A percentile compares a stretch with the other conserved stretches of the same genome.
phyloP scores from a whole-genome alignment of 2,113 vertebrate genomes.

The Archocentrus centrarchus region DNA sequence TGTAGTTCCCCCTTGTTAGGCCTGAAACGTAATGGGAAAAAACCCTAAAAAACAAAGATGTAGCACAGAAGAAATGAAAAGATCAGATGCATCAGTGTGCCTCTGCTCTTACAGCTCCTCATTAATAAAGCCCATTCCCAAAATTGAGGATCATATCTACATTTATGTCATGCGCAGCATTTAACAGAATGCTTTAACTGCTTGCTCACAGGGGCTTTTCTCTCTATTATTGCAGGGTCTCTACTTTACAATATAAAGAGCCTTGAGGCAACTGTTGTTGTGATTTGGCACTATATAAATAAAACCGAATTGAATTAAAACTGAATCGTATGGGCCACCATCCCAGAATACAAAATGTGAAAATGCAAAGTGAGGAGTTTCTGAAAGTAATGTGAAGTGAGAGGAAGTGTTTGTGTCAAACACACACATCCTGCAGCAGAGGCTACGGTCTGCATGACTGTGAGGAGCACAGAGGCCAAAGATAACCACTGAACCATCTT shows the following conservation, averaged over 20 bases:
- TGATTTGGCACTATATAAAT: not conserved
- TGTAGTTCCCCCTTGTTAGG: too few relatives aligned
- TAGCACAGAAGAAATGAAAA: too few relatives aligned
- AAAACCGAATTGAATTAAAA: not conserved
- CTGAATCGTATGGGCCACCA: not conserved
- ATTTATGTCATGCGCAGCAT: not conserved
- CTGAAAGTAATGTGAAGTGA: conserved; percentile 3
- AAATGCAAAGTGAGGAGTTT: conserved; percentile 27
- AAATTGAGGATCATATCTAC: not conserved
- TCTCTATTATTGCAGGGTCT: not conserved
- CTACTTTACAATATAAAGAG: not conserved
- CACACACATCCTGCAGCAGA: conserved; percentile 42
- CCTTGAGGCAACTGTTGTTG: not conserved
- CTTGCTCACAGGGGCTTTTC: not conserved
- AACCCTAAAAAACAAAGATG: too few relatives aligned
- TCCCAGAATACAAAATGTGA: conserved; percentile 8
- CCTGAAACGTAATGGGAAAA: too few relatives aligned
- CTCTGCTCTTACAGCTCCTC: too few relatives aligned
- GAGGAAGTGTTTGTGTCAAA: conserved; percentile 61
- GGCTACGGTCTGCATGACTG: conserved; percentile 4
- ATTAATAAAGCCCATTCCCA: not conserved
- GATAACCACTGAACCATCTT: conserved; percentile 49
- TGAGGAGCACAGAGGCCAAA: conserved; percentile 33
- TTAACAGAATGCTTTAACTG: not conserved
- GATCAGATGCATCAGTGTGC: too few relatives aligned